Conservation (phyloP, 2,797 vertebrate species). For the Leptatherina wallacei region DNA sequence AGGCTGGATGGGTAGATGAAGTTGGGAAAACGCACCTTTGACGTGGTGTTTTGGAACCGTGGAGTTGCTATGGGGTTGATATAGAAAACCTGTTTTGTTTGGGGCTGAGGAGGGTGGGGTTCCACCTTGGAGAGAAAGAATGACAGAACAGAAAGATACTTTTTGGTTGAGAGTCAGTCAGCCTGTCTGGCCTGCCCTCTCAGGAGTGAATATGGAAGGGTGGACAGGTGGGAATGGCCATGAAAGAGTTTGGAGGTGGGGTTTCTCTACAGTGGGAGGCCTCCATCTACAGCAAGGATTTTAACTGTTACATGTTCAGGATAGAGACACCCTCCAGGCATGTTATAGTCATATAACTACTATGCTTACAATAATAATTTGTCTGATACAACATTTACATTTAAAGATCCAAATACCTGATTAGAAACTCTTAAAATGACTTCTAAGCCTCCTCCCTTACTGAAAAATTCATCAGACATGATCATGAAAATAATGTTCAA, state of each 20-base stretch:
- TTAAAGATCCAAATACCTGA: background rate
- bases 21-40: constrained; percentile 86
- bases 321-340: background rate
- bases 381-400: background rate
- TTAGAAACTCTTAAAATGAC: background rate
- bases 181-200: constrained; percentile 78
- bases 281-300: constrained; percentile 40
- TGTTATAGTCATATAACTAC: background rate
- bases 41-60: constrained; percentile 87
- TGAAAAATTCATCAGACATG: background rate
- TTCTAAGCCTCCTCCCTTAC: background rate
- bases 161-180: constrained; percentile 77
- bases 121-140: constrained; percentile 87
- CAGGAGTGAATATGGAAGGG: constrained; percentile 73
- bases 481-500: background rate
- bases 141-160: constrained; percentile 81
- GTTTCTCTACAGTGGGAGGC: constrained; percentile 33
- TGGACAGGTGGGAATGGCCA: constrained; percentile 75
- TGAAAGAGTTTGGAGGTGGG: constrained; percentile 58
- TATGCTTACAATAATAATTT: background rate
- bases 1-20: constrained; percentile 80
- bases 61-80: constrained; percentile 89
- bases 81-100: constrained; percentile 91
- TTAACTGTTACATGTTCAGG: constrained; percentile 18
- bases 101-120: constrained; percentile 87